These are phyloP conservation scores for Tenodera sinensis DNA, from an alignment of 2,888 invertebrate genomes.

Conservation along the genomic window DNA sequence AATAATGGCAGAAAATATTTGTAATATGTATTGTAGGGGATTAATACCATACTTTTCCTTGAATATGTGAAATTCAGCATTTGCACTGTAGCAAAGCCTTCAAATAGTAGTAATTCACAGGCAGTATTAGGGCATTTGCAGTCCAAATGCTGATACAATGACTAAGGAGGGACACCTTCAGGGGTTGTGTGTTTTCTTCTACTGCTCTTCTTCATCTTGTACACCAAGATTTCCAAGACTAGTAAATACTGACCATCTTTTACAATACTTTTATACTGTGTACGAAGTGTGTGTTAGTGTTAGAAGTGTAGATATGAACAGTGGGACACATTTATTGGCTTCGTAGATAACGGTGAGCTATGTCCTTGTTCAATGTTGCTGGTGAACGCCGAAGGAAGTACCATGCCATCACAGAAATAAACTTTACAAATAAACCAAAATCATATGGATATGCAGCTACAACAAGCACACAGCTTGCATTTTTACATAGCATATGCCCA, in stretches of 20 bases:
- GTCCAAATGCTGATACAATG: not conserved
- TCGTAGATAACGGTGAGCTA: not conserved
- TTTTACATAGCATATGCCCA: not conserved
- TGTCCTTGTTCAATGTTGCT: not conserved
- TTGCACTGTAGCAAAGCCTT: no score
- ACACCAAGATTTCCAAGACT: not conserved
- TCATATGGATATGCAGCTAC: not conserved
- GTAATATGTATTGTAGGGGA: not conserved
- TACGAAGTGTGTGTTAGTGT: not conserved
- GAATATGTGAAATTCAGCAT: no score
- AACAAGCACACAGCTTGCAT: not conserved
- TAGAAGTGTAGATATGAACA: not conserved
- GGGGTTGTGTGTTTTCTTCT: not conserved
- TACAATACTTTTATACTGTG: not conserved
- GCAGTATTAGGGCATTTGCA: no score
- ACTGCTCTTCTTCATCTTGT: not conserved
- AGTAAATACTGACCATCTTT: not conserved
- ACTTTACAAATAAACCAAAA: not conserved
- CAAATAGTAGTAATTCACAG: no score
- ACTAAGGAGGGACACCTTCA: not conserved
- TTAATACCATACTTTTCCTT: not conserved
- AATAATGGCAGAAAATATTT: not conserved
- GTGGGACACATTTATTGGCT: not conserved
- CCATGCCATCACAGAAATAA: not conserved
- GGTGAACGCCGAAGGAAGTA: not conserved